phyloP scores from a whole-genome alignment of 1,140 invertebrate species.

The Zaprionus vittiger region DNA sequence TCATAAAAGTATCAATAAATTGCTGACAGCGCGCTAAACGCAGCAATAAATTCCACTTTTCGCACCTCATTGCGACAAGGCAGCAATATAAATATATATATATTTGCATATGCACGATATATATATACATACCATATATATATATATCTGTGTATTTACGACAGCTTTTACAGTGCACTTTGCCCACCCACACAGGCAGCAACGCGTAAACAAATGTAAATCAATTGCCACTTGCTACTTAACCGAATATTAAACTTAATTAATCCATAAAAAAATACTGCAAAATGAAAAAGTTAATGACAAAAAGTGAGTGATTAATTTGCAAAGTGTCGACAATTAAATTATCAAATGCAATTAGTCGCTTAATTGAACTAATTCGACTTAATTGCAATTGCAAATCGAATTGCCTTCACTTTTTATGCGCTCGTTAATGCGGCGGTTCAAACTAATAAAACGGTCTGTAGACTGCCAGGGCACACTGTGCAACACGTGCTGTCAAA shows the following conservation, averaged over 20 bases:
- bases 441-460: background rate
- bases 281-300: background rate
- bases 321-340: background rate
- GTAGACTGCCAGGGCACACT: background rate
- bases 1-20: slow-evolving; percentile 63
- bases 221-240: background rate
- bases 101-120: background rate
- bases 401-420: slow-evolving; percentile 16
- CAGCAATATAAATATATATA: slow-evolving; percentile 5
- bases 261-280: slow-evolving; percentile 8
- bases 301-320: background rate
- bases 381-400: slow-evolving; percentile 15
- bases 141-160: background rate
- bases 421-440: background rate
- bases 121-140: background rate
- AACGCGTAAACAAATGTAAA: background rate
- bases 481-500: slow-evolving; percentile 28
- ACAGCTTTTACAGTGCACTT: background rate
- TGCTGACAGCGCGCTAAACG: slow-evolving; percentile 34
- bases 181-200: background rate
- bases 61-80: slow-evolving; percentile 13
- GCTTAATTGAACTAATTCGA: slow-evolving; percentile 25
- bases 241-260: slow-evolving; percentile 14
- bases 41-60: slow-evolving; percentile 60
- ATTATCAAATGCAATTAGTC: slow-evolving; percentile 21